Conservation (phyloP, 2,888 invertebrate genomes). For the Cerastis leucographa region DNA sequence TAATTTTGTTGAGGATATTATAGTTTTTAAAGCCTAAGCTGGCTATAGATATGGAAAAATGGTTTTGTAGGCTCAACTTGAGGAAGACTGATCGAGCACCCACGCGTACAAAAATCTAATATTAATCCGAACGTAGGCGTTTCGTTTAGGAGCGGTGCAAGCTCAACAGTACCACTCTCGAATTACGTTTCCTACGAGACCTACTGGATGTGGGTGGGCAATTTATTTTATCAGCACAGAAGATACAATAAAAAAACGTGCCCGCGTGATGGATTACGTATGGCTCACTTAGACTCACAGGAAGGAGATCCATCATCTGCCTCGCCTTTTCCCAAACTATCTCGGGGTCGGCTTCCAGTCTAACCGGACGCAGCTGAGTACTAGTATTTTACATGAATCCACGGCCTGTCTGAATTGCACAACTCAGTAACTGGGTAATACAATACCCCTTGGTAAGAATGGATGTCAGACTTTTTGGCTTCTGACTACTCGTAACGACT, state of each 20-base stretch:
- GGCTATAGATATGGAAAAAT: neutral
- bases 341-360: too few relatives aligned
- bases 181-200: neutral
- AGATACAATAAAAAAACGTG: neutral
- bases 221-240: neutral
- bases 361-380: too few relatives aligned
- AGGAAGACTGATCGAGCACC: slow-evolving; percentile 1
- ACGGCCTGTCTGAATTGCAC: too few relatives aligned
- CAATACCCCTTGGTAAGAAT: too few relatives aligned
- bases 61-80: neutral
- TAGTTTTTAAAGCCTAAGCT: neutral
- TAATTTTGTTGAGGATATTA: neutral
- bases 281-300: neutral
- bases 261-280: neutral
- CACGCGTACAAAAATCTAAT: neutral
- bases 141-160: neutral
- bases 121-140: neutral
- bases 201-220: neutral
- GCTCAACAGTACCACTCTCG: neutral
- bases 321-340: too few relatives aligned
- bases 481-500: too few relatives aligned
- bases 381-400: too few relatives aligned
- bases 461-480: too few relatives aligned
- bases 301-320: too few relatives aligned
- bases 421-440: too few relatives aligned